phyloP scores from a whole-genome alignment of 2,113 vertebrate genomes.

The Corydoras maculifer region DNA sequence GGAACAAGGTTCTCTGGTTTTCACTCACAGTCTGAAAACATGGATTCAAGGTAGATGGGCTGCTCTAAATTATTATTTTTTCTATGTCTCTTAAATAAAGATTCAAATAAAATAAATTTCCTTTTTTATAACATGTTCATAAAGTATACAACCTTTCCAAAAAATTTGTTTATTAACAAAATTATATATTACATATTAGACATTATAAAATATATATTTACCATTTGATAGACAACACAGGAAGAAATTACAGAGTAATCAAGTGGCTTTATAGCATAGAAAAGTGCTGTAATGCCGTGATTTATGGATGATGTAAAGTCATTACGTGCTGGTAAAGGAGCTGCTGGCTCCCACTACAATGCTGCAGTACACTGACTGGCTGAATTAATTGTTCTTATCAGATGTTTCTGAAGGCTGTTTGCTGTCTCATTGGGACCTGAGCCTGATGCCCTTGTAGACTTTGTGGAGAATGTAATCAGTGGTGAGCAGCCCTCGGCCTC shows the following conservation, averaged over 20 bases:
- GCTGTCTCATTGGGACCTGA: slow-evolving; percentile 27
- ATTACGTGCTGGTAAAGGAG: slow-evolving; percentile 21
- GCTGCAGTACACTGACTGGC: slow-evolving; percentile 49
- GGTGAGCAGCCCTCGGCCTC: slow-evolving; percentile 49
- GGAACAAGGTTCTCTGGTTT: too few species aligned
- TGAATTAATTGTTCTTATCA: slow-evolving; percentile 59
- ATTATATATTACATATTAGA: too few species aligned
- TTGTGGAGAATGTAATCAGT: slow-evolving; percentile 59
- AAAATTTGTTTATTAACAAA: too few species aligned
- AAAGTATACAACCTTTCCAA: too few species aligned
- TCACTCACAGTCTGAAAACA: too few species aligned
- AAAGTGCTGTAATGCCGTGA: background rate
- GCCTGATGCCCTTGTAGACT: slow-evolving; percentile 63
- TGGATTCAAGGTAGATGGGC: too few species aligned
- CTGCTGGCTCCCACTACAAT: slow-evolving; percentile 1
- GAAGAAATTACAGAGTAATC: slow-evolving; percentile 8
- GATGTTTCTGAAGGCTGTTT: slow-evolving; percentile 55
- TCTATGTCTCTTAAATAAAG: too few species aligned
- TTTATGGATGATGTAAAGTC: slow-evolving; percentile 17
- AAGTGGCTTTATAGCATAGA: slow-evolving; percentile 8
- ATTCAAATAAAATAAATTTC: too few species aligned
- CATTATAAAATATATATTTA: too few species aligned
- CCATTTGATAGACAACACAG: slow-evolving; percentile 2
- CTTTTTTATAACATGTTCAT: too few species aligned
- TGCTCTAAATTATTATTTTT: too few species aligned